phyloP scores from a whole-genome alignment of 1,140 invertebrate genomes.

The Heliconius hewitsoni region DNA sequence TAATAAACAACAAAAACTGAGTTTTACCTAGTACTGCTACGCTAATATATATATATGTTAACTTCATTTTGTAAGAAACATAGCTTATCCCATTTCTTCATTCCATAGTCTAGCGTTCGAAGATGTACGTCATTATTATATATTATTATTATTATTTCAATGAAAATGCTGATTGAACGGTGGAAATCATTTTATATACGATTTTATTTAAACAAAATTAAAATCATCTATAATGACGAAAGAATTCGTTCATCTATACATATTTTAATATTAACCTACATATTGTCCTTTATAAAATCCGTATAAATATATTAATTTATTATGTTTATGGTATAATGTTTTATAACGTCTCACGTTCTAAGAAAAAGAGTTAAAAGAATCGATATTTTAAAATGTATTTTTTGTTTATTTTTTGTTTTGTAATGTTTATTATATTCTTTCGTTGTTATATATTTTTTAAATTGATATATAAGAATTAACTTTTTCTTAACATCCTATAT shows the following conservation, averaged over 20 bases:
- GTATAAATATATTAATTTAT: background rate
- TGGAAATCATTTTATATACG: background rate
- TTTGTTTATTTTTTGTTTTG: background rate
- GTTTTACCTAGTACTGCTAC: too few relatives aligned
- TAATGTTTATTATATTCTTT: background rate
- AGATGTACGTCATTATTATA: constrained; percentile 11
- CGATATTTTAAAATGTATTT: background rate
- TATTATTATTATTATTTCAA: background rate
- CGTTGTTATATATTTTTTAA: background rate
- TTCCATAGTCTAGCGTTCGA: background rate
- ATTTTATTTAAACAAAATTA: background rate
- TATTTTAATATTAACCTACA: too few relatives aligned
- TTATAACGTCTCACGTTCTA: background rate
- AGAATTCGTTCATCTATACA: background rate
- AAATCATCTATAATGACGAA: constrained; percentile 5
- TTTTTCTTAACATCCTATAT: too few relatives aligned
- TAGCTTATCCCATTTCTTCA: background rate
- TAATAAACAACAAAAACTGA: too few relatives aligned
- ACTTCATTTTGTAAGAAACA: background rate
- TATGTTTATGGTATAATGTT: background rate
- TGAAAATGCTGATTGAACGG: background rate
- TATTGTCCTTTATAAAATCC: background rate
- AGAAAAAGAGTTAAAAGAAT: background rate
- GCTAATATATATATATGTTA: too few relatives aligned
- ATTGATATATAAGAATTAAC: too few relatives aligned